Evolutionary conservation across 2,888 invertebrate genomes (phyloP).

Genomic region (Eilema caniola): DNA sequence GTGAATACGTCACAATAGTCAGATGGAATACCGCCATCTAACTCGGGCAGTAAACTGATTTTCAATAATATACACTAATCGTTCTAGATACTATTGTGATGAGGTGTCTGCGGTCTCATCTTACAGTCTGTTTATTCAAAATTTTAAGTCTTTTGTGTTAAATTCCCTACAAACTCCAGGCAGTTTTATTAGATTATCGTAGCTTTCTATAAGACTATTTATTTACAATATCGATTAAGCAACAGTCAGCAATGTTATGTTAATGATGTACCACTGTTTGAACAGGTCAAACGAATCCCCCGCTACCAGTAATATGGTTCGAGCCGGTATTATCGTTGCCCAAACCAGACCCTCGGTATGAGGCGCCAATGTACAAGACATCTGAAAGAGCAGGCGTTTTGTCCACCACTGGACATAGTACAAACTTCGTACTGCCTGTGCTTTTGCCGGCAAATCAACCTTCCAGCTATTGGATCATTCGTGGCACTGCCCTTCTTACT

Average conservation of each 20-base stretch:
- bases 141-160: background rate
- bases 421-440: constrained; percentile 95
- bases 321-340: constrained; percentile 89
- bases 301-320: constrained; percentile 89
- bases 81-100: background rate
- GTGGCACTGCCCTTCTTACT: constrained; percentile 95
- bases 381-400: constrained; percentile 94
- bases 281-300: constrained; percentile 91
- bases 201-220: background rate
- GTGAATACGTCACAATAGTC: background rate
- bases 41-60: background rate
- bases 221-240: background rate
- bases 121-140: background rate
- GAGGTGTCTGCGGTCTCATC: background rate
- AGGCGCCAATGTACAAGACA: constrained; percentile 95
- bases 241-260: background rate
- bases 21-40: background rate
- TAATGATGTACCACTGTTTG: constrained; percentile 33
- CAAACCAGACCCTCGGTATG: constrained; percentile 88
- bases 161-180: background rate
- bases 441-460: constrained; percentile 89
- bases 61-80: background rate
- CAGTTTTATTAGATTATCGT: background rate
- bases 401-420: constrained; percentile 97
- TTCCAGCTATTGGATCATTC: constrained; percentile 94